Base-by-base conservation (phyloP, 2,888 invertebrate genomes). In the Abscondita cerata region DNA sequence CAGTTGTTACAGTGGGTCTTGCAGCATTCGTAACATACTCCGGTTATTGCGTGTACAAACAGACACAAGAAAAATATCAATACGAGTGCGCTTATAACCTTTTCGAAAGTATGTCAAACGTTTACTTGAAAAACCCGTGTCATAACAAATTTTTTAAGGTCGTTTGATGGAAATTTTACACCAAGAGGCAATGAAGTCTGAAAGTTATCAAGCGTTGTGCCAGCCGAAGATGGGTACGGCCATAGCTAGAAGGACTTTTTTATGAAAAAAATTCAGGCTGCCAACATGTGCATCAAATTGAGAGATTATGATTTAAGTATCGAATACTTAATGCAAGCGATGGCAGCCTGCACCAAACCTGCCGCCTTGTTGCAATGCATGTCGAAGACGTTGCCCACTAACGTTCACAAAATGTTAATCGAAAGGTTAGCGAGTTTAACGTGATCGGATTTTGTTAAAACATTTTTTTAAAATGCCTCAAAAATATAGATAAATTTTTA, bases 11-110 rank as follows among this genome's bases (percentile, higher is more conserved):
- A 13, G 8, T 41, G 2, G 57, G 62, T 36, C 33, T 62, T 9
- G 62, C 62, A 18, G 46, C 46, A 41, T 62, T 62, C 46, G 58
- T 62, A 2, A 53, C 62, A 5, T 62, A 62, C 53, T 62, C 62
- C 13, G 62, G 62, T 11, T 62, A 62, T 54, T 62, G 62, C 46
- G 62, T 52, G 11, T 62, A 62, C 13, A 50, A 54, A 6, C 54
- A 58, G 33, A 40, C 54, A 1, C 46, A 54, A 20, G 25, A 54
- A 5, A 33, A 52, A 44, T 16, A 36, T 9, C 50, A 53, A 1
- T 20, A n/a, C 1, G 54, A 36, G 1, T 62, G 58, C 31, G 36
- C 58, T 1, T 62, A 59, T n/a, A 53, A 51, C 18, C 38, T 54
- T 11, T 62, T 62, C 19, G 62, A 62, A 54, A 55, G 62, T 62